Percentiles rank a stretch among this genome's conserved stretches.
These are phyloP conservation scores for Epistrophella euchroma DNA, from an alignment of 2,888 invertebrate species.

Conservation along the genomic window DNA sequence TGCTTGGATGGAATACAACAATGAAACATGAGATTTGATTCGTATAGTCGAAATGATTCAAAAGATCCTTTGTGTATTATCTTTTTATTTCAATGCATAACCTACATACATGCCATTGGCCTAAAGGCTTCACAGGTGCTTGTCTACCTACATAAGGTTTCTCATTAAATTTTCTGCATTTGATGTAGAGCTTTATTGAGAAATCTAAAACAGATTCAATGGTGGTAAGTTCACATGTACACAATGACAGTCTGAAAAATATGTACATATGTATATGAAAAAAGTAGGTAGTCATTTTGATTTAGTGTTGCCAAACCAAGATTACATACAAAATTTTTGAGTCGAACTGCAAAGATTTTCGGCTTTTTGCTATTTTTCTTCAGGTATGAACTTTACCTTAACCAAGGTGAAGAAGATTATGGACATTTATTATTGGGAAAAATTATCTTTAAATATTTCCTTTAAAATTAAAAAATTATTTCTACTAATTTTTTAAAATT, in stretches of 20 bases:
- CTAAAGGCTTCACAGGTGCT: neutral
- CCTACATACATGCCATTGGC: slow-evolving; percentile 15
- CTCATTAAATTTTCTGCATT: slow-evolving; percentile 27
- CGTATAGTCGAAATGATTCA: slow-evolving; percentile 2
- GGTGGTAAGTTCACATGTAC: slow-evolving; percentile 4
- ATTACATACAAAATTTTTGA: neutral
- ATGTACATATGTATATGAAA: neutral
- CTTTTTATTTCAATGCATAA: slow-evolving; percentile 19
- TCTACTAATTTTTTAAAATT: no score
- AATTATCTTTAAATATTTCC: no score
- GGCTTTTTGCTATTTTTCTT: no score
- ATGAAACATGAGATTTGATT: slow-evolving; percentile 24
- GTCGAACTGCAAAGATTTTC: neutral
- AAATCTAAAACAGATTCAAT: slow-evolving; percentile 13
- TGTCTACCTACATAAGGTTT: neutral
- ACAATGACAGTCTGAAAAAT: slow-evolving; percentile 1
- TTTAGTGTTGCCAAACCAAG: neutral
- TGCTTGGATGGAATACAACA: neutral
- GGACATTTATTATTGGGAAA: no score
- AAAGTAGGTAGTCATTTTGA: neutral
- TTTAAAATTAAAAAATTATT: no score
- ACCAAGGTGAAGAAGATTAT: no score
- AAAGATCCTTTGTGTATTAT: slow-evolving; percentile 6
- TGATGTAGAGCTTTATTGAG: slow-evolving; percentile 15
- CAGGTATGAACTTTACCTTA: no score